phyloP scores from a whole-genome alignment of 2,888 invertebrate genomes.

The Ochropleura leucogaster region DNA sequence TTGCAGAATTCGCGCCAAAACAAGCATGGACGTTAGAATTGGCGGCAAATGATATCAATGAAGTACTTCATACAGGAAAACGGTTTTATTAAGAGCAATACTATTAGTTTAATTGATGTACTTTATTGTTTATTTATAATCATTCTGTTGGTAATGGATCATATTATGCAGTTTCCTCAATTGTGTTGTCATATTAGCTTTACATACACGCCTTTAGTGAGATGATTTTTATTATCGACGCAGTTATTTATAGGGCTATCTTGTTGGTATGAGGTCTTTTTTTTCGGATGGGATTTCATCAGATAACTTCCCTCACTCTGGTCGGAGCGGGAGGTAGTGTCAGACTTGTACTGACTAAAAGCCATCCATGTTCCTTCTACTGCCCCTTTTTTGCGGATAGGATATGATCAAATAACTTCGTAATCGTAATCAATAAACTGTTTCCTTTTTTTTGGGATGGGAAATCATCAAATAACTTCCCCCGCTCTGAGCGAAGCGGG shows the following conservation, averaged over 20 bases:
- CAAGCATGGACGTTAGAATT: slow-evolving; percentile 9
- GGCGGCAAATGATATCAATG: slow-evolving; percentile 48
- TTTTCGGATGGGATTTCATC: no score
- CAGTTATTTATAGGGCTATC: neutral
- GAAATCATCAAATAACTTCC: no score
- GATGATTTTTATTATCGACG: neutral
- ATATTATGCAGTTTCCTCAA: slow-evolving; percentile 25
- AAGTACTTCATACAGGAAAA: slow-evolving; percentile 44
- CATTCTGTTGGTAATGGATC: neutral
- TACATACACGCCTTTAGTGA: neutral
- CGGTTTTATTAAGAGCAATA: neutral
- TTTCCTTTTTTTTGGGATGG: no score
- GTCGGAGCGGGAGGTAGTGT: no score
- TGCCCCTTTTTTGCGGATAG: no score
- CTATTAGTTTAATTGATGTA: slow-evolving; percentile 16
- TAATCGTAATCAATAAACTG: no score
- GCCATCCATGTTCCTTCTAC: no score
- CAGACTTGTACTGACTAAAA: no score
- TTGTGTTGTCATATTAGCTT: neutral
- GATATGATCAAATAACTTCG: no score
- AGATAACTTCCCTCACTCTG: no score
- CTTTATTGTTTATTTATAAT: slow-evolving; percentile 30
- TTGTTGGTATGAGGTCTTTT: no score
- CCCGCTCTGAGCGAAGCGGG: no score
- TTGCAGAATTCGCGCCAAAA: slow-evolving; percentile 14